Evolutionary conservation across 2,113 vertebrate species (phyloP).

Genomic region (Tretioscincus oriximinensis): DNA sequence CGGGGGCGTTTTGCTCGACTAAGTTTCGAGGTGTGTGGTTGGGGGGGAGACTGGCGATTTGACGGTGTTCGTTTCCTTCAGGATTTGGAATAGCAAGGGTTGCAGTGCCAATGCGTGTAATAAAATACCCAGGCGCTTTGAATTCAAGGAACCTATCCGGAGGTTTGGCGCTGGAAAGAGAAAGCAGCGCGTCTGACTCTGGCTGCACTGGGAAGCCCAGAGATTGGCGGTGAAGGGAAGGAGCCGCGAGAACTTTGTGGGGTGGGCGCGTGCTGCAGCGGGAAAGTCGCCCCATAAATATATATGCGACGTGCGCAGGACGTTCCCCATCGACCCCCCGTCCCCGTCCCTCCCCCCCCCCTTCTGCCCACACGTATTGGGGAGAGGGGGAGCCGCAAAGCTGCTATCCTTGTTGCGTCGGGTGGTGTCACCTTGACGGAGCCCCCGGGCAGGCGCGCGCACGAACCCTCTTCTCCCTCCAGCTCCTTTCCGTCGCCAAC

Average conservation of each 20-base stretch:
- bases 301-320: not conserved
- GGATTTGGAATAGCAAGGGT: not conserved
- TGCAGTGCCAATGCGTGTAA: not conserved
- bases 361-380: not conserved
- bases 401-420: not conserved
- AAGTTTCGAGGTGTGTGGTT: too few relatives aligned
- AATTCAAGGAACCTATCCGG: not conserved
- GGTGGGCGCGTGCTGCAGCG: not conserved
- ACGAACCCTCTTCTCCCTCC: not conserved
- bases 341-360: not conserved
- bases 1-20: not conserved
- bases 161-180: too few relatives aligned
- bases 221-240: not conserved
- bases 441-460: not conserved
- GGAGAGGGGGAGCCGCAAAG: not conserved
- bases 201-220: not conserved
- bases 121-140: not conserved
- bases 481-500: conserved; percentile 4
- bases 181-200: too few relatives aligned
- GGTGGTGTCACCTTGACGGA: not conserved
- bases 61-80: not conserved
- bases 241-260: not conserved
- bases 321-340: not conserved
- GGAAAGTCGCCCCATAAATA: not conserved
- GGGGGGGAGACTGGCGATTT: too few relatives aligned